Evolutionary conservation across 2,113 vertebrate species (phyloP).

Genomic region (Leucopsar rothschildi): DNA sequence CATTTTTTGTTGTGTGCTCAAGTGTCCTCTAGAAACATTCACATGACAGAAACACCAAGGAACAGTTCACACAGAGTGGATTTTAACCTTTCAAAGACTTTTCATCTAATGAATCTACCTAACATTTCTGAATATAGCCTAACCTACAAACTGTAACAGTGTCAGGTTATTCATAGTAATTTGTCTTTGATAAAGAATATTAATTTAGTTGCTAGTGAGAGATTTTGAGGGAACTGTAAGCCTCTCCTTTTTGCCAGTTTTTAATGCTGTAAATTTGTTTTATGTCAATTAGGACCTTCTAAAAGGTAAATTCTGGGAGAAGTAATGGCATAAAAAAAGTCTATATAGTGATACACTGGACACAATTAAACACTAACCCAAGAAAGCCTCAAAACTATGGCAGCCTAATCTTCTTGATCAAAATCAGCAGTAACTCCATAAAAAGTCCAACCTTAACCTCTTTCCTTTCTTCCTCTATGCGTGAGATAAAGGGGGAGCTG

Average conservation of each 20-base stretch:
- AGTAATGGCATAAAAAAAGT: background rate
- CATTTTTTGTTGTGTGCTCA: background rate
- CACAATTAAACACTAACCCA: background rate
- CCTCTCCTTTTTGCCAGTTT: conserved; percentile 10
- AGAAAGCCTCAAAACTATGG: background rate
- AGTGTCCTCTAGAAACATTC: background rate
- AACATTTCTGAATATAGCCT: background rate
- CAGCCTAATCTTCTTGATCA: background rate
- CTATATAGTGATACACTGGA: background rate
- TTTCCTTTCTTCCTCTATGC: background rate
- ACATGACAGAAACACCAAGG: background rate
- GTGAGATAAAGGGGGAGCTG: background rate
- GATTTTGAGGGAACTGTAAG: conserved; percentile 34
- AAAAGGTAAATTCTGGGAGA: background rate
- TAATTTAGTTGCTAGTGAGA: conserved; percentile 64
- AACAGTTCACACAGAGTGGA: background rate
- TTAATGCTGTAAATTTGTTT: background rate
- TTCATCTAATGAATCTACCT: background rate
- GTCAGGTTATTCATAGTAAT: conserved; percentile 17
- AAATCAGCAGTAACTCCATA: background rate
- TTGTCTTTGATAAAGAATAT: conserved; percentile 38
- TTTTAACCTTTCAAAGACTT: conserved; percentile 13
- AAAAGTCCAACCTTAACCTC: background rate
- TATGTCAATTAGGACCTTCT: background rate
- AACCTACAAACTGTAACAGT: background rate